Evolutionary conservation across 2,797 vertebrate genomes (phyloP).

Genomic region (Periparus ater): DNA sequence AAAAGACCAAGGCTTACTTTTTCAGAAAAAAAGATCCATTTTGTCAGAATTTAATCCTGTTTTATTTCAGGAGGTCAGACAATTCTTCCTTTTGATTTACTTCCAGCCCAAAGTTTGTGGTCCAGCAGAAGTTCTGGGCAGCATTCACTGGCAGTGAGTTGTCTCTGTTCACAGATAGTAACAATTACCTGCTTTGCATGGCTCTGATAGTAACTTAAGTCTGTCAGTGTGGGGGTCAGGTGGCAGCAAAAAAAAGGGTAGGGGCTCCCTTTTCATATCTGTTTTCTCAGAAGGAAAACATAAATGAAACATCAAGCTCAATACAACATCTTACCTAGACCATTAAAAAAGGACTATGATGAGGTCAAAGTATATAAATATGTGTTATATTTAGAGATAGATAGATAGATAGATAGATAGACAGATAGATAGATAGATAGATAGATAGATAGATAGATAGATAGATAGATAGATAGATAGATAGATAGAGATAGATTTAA

Average conservation of each 20-base stretch:
- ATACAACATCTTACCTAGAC: background rate
- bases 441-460: too few species aligned
- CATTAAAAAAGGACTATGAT: background rate
- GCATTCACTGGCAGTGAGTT: background rate
- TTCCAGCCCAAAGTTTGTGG: background rate
- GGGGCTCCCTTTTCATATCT: background rate
- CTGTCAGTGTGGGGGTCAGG: background rate
- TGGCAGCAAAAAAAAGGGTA: background rate
- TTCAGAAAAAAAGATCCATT: background rate
- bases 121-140: background rate
- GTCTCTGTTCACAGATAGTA: background rate
- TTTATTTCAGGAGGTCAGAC: background rate
- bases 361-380: background rate
- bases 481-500: background rate
- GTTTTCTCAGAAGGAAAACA: background rate
- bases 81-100: background rate
- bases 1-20: background rate
- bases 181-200: constrained; percentile 16
- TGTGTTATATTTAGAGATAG: background rate
- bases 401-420: background rate
- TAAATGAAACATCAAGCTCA: background rate
- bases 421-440: too few species aligned
- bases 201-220: background rate
- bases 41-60: background rate
- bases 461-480: too few species aligned